Base-by-base conservation (phyloP, 1,140 invertebrate species). In the Cherax quadricarinatus region DNA sequence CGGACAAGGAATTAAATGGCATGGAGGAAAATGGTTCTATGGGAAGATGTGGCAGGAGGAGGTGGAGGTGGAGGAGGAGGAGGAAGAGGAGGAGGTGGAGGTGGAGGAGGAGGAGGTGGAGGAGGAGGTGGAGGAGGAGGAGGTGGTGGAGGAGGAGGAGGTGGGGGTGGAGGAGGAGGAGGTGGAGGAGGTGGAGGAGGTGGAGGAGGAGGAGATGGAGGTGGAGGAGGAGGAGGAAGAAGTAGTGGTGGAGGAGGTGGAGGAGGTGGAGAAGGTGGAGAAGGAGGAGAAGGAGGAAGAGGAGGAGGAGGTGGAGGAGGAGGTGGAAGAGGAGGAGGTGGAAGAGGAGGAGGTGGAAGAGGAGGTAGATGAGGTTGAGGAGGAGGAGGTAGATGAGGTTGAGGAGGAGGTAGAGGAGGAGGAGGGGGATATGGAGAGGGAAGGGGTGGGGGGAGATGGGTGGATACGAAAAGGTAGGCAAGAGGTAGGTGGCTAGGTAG, bases 1-100 rank as follows among this genome's bases (percentile, higher is more conserved):
- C 79, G 90, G 90, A 30, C 90, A 57, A 86, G 78, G 85, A 91
- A 91, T 91, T 86, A 91, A 91, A 86, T 81, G 79, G 85, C 81
- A 91, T 57, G 90, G 53, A 86, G 82, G 82, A 12, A 48, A 70
- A 49, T 51, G 81, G 81, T 49, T 66, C 24, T 41, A 83, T 53
- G 30, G 66, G 83, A 62, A 73, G 89, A 30, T 24, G 41, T 30
- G 53, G 14, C 53, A 9, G 9, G 3, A 48, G n/a, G 82, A 41
- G 83, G 82, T 3, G 49, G 66, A 16, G 66, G 48, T 85, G 24
- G 79, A 79, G 80, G 41, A 41, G 41, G 30, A 41, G 30, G 30
- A 41, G 30, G 30, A 41, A 2, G 30, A 80, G 66, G 48, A 73
- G 66, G 73, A 66, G 48, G 53, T 18, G 30, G 53, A 9, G 89